A percentile compares a stretch with the other conserved stretches of the same genome.
These are phyloP conservation scores for Zaprionus nigranus DNA, from an alignment of 1,140 invertebrate genomes.

Conservation along the genomic window DNA sequence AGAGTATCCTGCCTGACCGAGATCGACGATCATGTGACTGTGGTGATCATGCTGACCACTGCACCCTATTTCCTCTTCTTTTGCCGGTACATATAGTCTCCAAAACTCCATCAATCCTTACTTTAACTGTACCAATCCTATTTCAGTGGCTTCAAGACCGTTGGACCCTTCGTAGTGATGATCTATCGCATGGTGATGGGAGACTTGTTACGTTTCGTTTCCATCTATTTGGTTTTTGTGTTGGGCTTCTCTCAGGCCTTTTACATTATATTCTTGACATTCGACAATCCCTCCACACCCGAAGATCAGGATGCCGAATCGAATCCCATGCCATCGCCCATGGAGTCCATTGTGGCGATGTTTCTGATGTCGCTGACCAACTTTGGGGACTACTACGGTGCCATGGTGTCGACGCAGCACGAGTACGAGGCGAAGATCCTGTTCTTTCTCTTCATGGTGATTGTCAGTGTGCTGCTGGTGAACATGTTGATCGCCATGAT, in stretches of 20 bases:
- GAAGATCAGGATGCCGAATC: conserved; percentile 89
- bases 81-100: conserved; percentile 89
- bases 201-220: conserved; percentile 97
- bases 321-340: conserved; percentile 94
- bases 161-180: conserved; percentile 99
- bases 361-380: conserved; percentile 99
- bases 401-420: conserved; percentile 94
- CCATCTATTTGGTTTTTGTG: conserved; percentile 98
- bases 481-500: conserved; percentile 99
- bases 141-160: conserved; percentile 97
- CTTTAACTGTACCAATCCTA: not conserved
- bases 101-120: not conserved
- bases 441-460: conserved; percentile 98
- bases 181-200: conserved; percentile 99
- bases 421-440: conserved; percentile 94
- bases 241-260: conserved; percentile 99
- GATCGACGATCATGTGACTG: conserved; percentile 95
- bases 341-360: conserved; percentile 98
- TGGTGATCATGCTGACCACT: conserved; percentile 97
- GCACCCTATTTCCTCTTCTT: conserved; percentile 99
- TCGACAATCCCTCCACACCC: conserved; percentile 89
- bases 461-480: conserved; percentile 96
- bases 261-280: conserved; percentile 96
- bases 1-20: conserved; percentile 93
- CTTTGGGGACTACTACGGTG: conserved; percentile 96